Conservation (phyloP, 2,888 invertebrate species). For the Acleris literana region DNA sequence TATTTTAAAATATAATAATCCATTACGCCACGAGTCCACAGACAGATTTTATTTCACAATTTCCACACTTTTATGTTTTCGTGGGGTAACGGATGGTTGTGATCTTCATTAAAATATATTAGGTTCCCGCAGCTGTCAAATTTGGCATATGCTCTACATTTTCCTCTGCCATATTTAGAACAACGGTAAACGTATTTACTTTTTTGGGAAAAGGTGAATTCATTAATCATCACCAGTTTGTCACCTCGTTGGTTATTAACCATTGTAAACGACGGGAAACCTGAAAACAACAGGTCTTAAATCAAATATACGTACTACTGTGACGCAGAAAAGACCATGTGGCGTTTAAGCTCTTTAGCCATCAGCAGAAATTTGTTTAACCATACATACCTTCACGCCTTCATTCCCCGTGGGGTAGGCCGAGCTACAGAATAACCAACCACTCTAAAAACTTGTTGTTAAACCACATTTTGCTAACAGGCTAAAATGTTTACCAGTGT, state of each 20-base stretch:
- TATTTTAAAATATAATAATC: no score
- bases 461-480: no score
- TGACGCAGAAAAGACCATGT: no score
- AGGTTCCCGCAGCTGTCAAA: background rate
- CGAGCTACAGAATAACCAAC: no score
- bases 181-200: slow-evolving; percentile 5
- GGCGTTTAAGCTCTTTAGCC: no score
- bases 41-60: background rate
- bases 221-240: background rate
- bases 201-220: slow-evolving; percentile 2
- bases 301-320: no score
- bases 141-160: slow-evolving; percentile 2
- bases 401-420: no score
- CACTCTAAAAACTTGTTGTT: no score
- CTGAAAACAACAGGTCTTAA: background rate
- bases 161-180: background rate
- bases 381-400: no score
- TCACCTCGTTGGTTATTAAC: background rate
- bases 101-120: background rate
- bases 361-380: no score
- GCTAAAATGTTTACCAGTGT: no score
- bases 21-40: no score
- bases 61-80: background rate
- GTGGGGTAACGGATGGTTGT: slow-evolving; percentile 15
- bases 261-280: background rate